Percentiles rank a stretch among this genome's conserved stretches.
These are phyloP conservation scores for Phylloscopus collybita DNA, from an alignment of 2,797 vertebrate species.

Conservation along the genomic window DNA sequence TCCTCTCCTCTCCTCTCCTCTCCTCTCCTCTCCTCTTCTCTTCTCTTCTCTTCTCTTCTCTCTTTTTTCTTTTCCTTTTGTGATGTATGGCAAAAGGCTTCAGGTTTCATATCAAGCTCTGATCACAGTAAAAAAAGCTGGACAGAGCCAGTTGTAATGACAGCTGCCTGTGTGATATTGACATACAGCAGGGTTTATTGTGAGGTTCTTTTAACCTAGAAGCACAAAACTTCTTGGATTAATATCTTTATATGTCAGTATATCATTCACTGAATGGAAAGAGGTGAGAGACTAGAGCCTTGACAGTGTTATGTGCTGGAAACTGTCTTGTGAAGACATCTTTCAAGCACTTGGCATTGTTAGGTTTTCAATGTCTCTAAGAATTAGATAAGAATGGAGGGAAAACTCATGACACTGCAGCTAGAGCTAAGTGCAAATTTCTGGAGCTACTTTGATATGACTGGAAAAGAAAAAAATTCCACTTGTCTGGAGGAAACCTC, in stretches of 20 bases:
- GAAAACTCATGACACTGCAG: background rate
- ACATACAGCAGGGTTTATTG: background rate
- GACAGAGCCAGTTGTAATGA: background rate
- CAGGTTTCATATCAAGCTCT: slow-evolving; percentile 58
- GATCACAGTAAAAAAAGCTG: slow-evolving; percentile 23
- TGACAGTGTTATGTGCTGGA: background rate
- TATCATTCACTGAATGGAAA: slow-evolving; percentile 9
- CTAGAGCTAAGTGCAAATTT: background rate
- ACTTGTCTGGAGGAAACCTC: background rate
- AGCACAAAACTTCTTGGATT: background rate
- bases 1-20: too few species aligned
- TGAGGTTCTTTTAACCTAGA: slow-evolving; percentile 9
- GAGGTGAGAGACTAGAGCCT: background rate
- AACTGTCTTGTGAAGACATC: background rate
- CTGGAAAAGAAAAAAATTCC: background rate
- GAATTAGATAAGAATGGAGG: slow-evolving; percentile 1
- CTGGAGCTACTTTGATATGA: background rate
- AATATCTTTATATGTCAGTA: background rate
- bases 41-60: background rate
- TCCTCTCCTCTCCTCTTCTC: background rate
- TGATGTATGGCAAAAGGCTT: background rate
- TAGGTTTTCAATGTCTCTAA: background rate
- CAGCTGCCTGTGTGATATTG: background rate
- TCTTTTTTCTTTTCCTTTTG: background rate
- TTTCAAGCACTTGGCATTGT: background rate